phyloP scores from a whole-genome alignment of 2,797 vertebrate genomes.

The Carcharodon carcharias region DNA sequence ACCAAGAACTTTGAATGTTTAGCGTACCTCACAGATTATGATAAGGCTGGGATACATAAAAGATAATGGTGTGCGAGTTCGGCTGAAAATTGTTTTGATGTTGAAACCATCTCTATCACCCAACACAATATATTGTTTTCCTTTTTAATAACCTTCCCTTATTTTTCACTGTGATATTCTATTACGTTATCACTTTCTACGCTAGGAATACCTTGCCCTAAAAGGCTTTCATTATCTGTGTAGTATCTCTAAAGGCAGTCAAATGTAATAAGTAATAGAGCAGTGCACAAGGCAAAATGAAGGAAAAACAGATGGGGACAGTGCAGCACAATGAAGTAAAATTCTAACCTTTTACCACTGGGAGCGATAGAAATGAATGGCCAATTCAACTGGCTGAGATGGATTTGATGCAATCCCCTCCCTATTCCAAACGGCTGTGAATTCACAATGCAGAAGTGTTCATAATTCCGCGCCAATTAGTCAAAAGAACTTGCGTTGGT shows the following conservation, averaged over 20 bases:
- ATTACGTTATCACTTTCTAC: not conserved
- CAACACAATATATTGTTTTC: not conserved
- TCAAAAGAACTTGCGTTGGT: not conserved
- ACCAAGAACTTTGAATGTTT: not conserved
- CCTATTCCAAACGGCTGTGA: not conserved
- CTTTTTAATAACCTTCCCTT: not conserved
- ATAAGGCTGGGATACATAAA: slow-evolving; percentile 17
- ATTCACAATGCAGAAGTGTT: not conserved
- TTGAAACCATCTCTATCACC: not conserved
- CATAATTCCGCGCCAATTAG: not conserved
- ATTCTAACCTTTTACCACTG: not conserved
- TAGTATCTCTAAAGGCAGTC: not conserved
- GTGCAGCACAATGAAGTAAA: not conserved
- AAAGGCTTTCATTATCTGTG: not conserved
- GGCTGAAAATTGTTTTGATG: not conserved
- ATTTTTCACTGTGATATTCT: not conserved
- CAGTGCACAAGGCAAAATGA: not conserved
- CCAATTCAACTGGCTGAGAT: not conserved
- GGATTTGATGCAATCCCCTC: not conserved
- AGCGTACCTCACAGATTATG: not conserved
- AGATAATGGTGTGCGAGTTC: not conserved
- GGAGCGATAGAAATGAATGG: not conserved
- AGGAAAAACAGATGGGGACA: not conserved
- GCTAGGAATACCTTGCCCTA: not conserved
- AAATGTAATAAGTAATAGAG: not conserved